Percentiles rank a stretch among this genome's conserved stretches.
Evolutionary conservation across 2,888 invertebrate genomes (phyloP).

Genomic region (Lycophotia porphyrea): DNA sequence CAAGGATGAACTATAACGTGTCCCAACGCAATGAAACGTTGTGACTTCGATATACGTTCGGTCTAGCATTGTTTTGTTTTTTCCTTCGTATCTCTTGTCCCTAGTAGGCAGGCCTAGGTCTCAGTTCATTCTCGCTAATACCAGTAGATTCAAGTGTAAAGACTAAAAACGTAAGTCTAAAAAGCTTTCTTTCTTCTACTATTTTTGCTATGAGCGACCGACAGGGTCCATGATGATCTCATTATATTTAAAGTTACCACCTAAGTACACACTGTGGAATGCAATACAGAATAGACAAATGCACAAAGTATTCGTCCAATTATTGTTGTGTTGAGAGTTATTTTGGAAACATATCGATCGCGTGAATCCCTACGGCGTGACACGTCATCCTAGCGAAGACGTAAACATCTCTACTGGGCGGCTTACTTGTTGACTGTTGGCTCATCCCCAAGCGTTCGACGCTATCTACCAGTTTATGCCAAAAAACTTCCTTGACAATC

Average conservation of each 20-base stretch:
- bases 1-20: neutral
- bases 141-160: neutral
- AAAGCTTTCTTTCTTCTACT: neutral
- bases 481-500: constrained; percentile 13
- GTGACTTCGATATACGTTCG: neutral
- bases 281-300: neutral
- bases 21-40: neutral
- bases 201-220: neutral
- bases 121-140: neutral
- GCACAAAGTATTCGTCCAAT: constrained; percentile 3
- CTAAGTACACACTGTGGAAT: neutral
- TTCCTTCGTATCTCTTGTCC: neutral
- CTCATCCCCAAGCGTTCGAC: constrained; percentile 29
- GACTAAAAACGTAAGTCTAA: neutral
- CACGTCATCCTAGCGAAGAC: constrained; percentile 11
- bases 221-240: neutral
- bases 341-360: constrained; percentile 38
- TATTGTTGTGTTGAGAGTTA: constrained; percentile 16
- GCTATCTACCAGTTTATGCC: neutral
- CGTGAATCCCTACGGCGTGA: neutral
- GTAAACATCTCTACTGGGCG: constrained; percentile 13
- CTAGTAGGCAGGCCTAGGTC: neutral
- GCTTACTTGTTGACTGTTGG: constrained; percentile 24
- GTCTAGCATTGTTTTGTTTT: neutral
- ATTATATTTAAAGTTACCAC: neutral